A percentile compares a stretch with the other conserved stretches of the same genome.
These are phyloP conservation scores for Mormoops blainvillei DNA, from an alignment of 2,113 vertebrate species.

Conservation along the genomic window DNA sequence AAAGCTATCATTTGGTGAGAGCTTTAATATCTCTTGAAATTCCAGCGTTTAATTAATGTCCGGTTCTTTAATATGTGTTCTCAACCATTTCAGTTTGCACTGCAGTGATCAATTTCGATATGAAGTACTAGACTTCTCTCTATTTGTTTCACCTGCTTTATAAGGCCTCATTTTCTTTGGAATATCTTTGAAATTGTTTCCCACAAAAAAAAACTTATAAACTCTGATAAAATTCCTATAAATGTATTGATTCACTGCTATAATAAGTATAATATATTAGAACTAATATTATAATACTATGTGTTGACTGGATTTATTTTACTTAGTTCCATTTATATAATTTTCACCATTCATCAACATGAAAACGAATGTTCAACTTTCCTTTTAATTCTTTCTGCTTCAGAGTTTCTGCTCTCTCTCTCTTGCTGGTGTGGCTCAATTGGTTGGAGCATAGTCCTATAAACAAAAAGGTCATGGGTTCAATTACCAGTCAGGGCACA, in stretches of 20 bases:
- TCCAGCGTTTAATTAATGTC: neutral
- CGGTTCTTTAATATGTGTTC: neutral
- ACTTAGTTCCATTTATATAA: neutral
- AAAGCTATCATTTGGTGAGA: neutral
- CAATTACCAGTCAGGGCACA: too few relatives aligned
- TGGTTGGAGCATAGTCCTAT: too few relatives aligned
- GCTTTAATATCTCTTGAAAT: neutral
- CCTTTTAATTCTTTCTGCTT: slow-evolving; percentile 25
- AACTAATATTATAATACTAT: neutral
- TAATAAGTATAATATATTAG: neutral
- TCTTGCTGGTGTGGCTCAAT: too few relatives aligned
- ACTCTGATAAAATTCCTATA: neutral
- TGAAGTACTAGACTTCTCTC: neutral
- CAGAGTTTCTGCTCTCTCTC: neutral
- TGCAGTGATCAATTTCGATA: neutral
- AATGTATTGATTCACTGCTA: neutral
- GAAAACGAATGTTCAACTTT: slow-evolving; percentile 31
- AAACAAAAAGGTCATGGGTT: too few relatives aligned
- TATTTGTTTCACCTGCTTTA: neutral
- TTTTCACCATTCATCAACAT: slow-evolving; percentile 3
- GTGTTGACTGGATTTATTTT: neutral
- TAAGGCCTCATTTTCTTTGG: neutral
- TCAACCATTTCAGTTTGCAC: neutral
- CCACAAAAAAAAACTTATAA: neutral
- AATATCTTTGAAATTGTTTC: neutral